These are phyloP conservation scores for Danio choprae DNA, from an alignment of 2,797 vertebrate genomes.

Conservation along the genomic window DNA sequence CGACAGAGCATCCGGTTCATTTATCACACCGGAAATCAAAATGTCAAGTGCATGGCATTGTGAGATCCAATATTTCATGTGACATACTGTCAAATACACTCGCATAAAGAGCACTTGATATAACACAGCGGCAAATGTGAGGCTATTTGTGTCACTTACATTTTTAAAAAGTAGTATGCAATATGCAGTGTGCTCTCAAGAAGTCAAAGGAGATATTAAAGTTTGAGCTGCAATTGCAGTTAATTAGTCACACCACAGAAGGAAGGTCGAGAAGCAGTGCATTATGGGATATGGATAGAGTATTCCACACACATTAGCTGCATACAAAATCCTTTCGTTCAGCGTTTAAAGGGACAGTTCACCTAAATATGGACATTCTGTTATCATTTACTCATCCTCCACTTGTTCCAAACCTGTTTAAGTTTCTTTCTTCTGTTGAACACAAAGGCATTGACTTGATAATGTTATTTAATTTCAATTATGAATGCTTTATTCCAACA, in stretches of 20 bases:
- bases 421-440: no score
- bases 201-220: not conserved
- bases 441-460: no score
- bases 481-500: no score
- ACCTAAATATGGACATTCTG: no score
- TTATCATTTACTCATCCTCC: no score
- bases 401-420: no score
- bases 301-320: not conserved
- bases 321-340: not conserved
- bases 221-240: not conserved
- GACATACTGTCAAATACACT: not conserved
- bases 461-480: no score
- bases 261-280: not conserved
- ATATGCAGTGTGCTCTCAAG: not conserved
- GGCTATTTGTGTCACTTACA: not conserved
- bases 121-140: no score
- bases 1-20: not conserved
- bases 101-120: not conserved
- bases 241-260: not conserved
- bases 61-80: not conserved
- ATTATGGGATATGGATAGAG: not conserved
- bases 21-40: not conserved
- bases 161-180: not conserved
- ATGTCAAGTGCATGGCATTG: conserved; percentile 1
- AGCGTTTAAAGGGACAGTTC: not conserved